Conservation (phyloP, 2,797 vertebrate species). For the Diplodus sargus region DNA sequence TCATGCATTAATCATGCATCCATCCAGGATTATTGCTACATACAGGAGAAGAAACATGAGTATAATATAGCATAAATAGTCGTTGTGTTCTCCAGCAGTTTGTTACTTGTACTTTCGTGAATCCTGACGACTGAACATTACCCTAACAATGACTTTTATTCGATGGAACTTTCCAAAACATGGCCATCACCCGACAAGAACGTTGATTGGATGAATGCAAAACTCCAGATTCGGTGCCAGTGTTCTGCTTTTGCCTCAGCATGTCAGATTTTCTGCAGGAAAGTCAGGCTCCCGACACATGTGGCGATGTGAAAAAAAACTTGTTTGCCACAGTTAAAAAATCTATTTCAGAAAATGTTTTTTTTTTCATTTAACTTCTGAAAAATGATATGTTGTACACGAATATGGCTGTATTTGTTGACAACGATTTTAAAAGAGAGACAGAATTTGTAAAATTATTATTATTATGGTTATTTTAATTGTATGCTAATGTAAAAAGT, state of each 20-base stretch:
- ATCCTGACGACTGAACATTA: slow-evolving; percentile 11
- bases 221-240: background rate
- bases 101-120: slow-evolving; percentile 18
- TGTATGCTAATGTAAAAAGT: too few relatives aligned
- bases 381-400: background rate
- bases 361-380: background rate
- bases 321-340: background rate
- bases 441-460: too few relatives aligned
- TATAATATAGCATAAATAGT: background rate
- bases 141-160: background rate
- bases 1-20: slow-evolving; percentile 43
- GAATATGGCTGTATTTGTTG: too few relatives aligned
- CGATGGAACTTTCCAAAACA: background rate
- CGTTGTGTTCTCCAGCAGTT: slow-evolving; percentile 1
- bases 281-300: too few relatives aligned
- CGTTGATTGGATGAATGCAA: background rate
- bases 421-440: too few relatives aligned
- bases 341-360: background rate
- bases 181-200: background rate
- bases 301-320: background rate
- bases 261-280: background rate
- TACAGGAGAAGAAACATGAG: slow-evolving; percentile 32
- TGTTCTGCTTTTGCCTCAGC: background rate
- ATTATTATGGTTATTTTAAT: too few relatives aligned
- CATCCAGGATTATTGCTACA: slow-evolving; percentile 36